These are phyloP conservation scores for Anarrhichthys ocellatus DNA, from an alignment of 2,113 vertebrate genomes.

Conservation along the genomic window DNA sequence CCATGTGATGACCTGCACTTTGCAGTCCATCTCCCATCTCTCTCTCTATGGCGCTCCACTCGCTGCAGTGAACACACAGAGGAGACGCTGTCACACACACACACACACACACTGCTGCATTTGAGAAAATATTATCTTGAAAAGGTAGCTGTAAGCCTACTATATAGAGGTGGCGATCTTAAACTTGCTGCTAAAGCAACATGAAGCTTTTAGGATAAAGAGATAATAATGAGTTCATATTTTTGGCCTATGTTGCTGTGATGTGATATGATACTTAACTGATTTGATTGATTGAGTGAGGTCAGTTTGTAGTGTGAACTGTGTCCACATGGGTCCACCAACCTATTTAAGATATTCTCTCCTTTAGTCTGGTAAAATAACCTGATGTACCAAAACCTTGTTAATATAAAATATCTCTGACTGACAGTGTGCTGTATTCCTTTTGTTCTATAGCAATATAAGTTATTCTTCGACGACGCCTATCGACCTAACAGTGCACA, in stretches of 20 bases:
- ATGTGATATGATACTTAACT: not conserved
- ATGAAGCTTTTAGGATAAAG: not conserved
- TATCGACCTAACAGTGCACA: too few relatives aligned
- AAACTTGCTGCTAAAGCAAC: too few relatives aligned
- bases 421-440: too few relatives aligned
- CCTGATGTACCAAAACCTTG: too few relatives aligned
- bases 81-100: not conserved
- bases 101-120: not conserved
- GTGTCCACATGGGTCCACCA: too few relatives aligned
- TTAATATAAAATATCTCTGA: too few relatives aligned
- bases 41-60: slow-evolving; percentile 96
- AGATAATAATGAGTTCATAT: not conserved
- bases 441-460: not conserved
- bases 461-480: too few relatives aligned
- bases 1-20: slow-evolving; percentile 97
- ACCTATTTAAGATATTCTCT: not conserved
- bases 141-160: not conserved
- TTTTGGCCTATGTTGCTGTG: not conserved
- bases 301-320: too few relatives aligned
- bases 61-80: slow-evolving; percentile 79
- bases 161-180: not conserved
- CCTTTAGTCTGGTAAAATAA: not conserved
- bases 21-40: slow-evolving; percentile 98
- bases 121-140: not conserved
- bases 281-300: too few relatives aligned